These are phyloP conservation scores for Ruditapes philippinarum DNA, from an alignment of 1,140 invertebrate genomes.

Conservation along the genomic window DNA sequence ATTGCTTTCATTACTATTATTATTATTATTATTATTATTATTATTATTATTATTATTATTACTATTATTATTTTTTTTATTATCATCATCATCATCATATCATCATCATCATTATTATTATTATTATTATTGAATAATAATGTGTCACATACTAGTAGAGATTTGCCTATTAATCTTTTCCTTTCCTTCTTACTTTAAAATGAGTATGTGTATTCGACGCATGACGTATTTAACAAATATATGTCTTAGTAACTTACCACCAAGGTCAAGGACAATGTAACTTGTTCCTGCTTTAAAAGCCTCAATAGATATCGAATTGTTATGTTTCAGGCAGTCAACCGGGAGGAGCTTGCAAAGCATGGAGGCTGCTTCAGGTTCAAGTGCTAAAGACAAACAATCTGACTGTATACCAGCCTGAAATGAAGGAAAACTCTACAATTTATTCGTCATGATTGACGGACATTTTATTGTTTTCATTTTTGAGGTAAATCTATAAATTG, in stretches of 20 bases:
- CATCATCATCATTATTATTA: neutral
- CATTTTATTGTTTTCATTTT: too few species aligned
- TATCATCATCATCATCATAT: too few species aligned
- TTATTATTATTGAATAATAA: neutral
- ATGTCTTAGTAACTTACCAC: neutral
- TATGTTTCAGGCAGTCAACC: neutral
- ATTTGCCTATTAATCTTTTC: neutral
- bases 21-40: neutral
- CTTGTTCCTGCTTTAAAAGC: neutral
- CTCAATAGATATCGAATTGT: neutral
- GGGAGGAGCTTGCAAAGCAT: neutral
- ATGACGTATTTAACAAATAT: neutral
- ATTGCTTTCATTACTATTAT: neutral
- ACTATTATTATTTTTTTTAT: neutral
- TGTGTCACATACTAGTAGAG: too few species aligned
- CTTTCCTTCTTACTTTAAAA: neutral
- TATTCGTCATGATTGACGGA: too few species aligned
- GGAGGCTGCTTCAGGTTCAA: neutral
- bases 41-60: neutral
- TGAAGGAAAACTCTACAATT: too few species aligned
- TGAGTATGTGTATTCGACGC: neutral
- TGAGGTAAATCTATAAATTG: too few species aligned
- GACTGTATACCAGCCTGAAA: slow-evolving; percentile 10
- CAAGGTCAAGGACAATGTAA: slow-evolving; percentile 32
- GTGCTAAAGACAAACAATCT: neutral